Base-by-base conservation (phyloP, 2,797 vertebrate species). In the Coilia nasus region DNA sequence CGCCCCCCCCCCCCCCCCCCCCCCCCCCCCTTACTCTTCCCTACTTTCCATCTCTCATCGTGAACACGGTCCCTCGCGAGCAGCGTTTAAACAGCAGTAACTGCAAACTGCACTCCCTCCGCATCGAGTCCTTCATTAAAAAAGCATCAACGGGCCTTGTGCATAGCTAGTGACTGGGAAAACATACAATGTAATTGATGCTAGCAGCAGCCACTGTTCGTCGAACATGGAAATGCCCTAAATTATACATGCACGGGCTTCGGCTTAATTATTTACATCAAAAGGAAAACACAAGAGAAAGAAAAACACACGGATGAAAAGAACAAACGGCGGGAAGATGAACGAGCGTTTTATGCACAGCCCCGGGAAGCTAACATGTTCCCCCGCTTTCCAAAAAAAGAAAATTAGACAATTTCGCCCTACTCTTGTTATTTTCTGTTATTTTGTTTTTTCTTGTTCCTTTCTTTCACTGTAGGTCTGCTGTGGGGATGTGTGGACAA, bases 251-350 rank as follows among this genome's bases (percentile, higher is more conserved):
- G 86, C 1, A 15, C 54, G 67, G 85, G 87, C 81, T 87, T 57
- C 80, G 5, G 64, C 85, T 92, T 59, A 87, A 92, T 93, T 90
- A 91, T 93, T 92, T 91, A 92, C 89, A 81, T 1, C 82, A 67
- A 78, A 88, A 35, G 81, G 87, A 87, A 88, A 88, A 56, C 41
- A 86, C 44, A 71, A 78, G 21, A 71, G 28, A 80, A 86, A 83
- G 83, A 46, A 82, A 88, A 87, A 89, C 90, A 78, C 71, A 17
- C 14, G 67, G 71, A 91, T 91, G 88, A 90, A 89, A 92, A 91
- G 91, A 91, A 90, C 88, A 91, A 92, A 91, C 88, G 83, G 54
- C 19, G 28, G 31, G 25, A 88, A 82, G 67, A 85, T 57, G 62
- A 56, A 83, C 62, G 57, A 75, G 31, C 35, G 41, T 78, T 19